These are phyloP conservation scores for Ectropis grisescens DNA, from an alignment of 1,140 invertebrate genomes.

Conservation along the genomic window DNA sequence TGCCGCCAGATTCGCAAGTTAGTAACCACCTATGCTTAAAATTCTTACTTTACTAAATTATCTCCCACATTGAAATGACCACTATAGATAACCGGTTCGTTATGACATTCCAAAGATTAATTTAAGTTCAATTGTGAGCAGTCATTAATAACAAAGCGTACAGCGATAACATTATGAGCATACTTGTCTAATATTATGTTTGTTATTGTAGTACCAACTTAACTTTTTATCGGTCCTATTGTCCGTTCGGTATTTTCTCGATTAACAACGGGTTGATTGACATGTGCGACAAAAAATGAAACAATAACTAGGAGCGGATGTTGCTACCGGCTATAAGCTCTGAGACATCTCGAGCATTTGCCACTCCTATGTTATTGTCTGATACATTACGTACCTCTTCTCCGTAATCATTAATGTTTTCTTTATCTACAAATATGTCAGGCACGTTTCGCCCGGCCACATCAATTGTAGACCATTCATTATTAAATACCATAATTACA, in stretches of 20 bases:
- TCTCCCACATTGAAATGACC: neutral
- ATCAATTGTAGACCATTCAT: no score
- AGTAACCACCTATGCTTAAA: conserved; percentile 7
- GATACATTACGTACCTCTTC: conserved; percentile 4
- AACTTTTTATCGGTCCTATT: conserved; percentile 25
- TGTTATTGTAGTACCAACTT: conserved; percentile 17
- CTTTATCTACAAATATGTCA: no score
- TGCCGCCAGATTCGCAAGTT: conserved; percentile 13
- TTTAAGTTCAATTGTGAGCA: conserved; percentile 14
- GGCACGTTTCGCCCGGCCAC: no score
- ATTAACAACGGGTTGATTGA: conserved; percentile 33
- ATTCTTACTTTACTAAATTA: no score
- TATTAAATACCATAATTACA: no score
- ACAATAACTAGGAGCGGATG: conserved; percentile 33
- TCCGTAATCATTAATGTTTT: no score
- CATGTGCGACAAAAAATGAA: conserved; percentile 31
- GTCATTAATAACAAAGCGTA: conserved; percentile 15
- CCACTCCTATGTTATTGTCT: conserved; percentile 7
- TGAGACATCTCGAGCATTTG: conserved; percentile 11
- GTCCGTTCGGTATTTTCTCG: conserved; percentile 30
- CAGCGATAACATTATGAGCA: conserved; percentile 10
- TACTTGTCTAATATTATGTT: conserved; percentile 10
- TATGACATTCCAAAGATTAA: conserved; percentile 9
- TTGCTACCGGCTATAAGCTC: conserved; percentile 22
- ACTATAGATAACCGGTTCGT: conserved; percentile 2